Conservation (phyloP, 2,888 invertebrate genomes). For the Ochropacha duplaris region DNA sequence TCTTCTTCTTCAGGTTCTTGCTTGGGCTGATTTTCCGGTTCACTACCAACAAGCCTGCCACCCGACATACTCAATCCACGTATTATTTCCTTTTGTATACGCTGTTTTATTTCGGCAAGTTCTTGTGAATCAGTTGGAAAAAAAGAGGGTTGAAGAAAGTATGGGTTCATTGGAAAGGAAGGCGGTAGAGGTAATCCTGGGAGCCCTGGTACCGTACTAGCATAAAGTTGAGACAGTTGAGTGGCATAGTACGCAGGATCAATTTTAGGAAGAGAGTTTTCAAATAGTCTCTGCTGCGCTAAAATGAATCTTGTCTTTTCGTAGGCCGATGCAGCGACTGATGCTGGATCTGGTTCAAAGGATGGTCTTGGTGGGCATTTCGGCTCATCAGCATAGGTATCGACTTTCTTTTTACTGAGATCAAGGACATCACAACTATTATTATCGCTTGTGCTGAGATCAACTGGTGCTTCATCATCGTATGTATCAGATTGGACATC, state of each 20-base stretch:
- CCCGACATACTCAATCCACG: constrained; percentile 87
- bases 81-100: constrained; percentile 85
- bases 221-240: constrained; percentile 84
- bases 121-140: constrained; percentile 83
- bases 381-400: constrained; percentile 60
- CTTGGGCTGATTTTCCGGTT: constrained; percentile 62
- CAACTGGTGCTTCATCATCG: constrained; percentile 84
- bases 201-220: constrained; percentile 79
- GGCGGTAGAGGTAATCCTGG: constrained; percentile 81
- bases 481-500: constrained; percentile 63
- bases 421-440: constrained; percentile 88
- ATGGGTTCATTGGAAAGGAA: constrained; percentile 85
- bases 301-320: constrained; percentile 83
- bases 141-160: constrained; percentile 84
- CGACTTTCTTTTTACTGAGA: constrained; percentile 89
- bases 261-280: constrained; percentile 83
- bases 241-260: constrained; percentile 85
- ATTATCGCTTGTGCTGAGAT: constrained; percentile 85
- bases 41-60: constrained; percentile 83
- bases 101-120: constrained; percentile 86
- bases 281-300: constrained; percentile 87
- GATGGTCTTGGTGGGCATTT: constrained; percentile 71
- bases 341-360: constrained; percentile 64
- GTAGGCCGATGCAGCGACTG: constrained; percentile 67
- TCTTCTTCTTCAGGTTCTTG: constrained; percentile 82